Conservation (phyloP, 92 coral and sea anemone species). For the Epizoanthus illoricatus region DNA sequence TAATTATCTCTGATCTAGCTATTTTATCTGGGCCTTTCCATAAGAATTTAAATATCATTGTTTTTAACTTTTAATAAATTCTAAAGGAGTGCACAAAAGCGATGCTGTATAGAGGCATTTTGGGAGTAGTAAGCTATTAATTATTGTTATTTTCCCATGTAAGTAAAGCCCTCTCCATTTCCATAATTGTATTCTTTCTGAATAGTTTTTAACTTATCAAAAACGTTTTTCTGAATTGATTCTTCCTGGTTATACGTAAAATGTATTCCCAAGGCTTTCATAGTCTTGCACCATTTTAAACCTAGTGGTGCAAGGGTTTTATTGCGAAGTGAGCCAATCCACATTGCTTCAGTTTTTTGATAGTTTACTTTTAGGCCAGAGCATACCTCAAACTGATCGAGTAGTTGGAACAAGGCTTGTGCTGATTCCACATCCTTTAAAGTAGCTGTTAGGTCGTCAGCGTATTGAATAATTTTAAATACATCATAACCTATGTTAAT, state of each 20-base stretch:
- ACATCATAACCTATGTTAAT: slow-evolving; percentile 18
- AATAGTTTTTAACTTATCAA: slow-evolving; percentile 22
- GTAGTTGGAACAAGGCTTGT: neutral
- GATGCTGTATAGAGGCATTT: slow-evolving; percentile 32
- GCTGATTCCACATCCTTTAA: slow-evolving; percentile 9
- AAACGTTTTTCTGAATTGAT: slow-evolving; percentile 21
- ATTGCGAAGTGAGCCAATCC: neutral
- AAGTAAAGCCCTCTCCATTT: slow-evolving; percentile 22
- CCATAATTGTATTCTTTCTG: slow-evolving; percentile 32
- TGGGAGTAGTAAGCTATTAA: slow-evolving; percentile 23
- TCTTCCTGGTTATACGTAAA: slow-evolving; percentile 10
- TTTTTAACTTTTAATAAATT: neutral
- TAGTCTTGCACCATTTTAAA: neutral
- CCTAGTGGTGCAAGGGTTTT: neutral
- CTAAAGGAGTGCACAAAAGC: slow-evolving; percentile 1
- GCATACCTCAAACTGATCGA: neutral
- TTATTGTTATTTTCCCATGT: slow-evolving; percentile 30
- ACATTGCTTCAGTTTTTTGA: slow-evolving; percentile 15
- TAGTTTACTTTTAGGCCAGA: slow-evolving; percentile 32
- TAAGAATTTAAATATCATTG: slow-evolving; percentile 29
- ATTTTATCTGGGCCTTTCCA: slow-evolving; percentile 2
- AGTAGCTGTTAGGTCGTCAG: neutral
- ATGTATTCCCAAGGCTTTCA: slow-evolving; percentile 10
- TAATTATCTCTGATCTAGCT: no score
- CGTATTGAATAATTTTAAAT: slow-evolving; percentile 2